Conservation (phyloP, 2,797 vertebrate species). For the Periparus ater region DNA sequence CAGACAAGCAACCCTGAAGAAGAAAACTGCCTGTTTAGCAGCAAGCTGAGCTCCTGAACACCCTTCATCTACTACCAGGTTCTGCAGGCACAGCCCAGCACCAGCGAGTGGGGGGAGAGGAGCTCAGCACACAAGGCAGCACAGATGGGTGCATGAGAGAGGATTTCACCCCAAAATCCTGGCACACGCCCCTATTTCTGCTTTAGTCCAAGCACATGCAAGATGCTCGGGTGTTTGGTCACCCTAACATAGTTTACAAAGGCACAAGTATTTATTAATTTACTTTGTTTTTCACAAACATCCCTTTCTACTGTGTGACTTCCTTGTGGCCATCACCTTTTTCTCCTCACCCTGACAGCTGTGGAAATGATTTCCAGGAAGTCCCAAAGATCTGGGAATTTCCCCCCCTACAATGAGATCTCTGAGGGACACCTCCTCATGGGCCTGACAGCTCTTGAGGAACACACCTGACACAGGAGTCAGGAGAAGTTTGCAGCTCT, state of each 20-base stretch:
- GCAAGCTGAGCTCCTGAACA: neutral
- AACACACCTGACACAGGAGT: neutral
- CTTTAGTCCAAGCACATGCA: rapidly evolving
- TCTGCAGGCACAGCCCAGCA: neutral
- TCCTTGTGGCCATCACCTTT: neutral
- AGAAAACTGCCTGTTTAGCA: neutral
- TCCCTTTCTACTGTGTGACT: neutral
- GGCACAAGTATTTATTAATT: neutral
- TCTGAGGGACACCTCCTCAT: neutral
- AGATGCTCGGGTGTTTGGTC: neutral
- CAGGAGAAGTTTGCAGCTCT: rapidly evolving
- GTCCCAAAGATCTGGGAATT: neutral
- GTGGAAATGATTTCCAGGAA: neutral
- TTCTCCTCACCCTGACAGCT: neutral
- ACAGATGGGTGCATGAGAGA: rapidly evolving
- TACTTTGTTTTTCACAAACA: neutral
- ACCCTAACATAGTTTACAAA: rapidly evolving
- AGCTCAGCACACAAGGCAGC: neutral
- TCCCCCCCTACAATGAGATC: rapidly evolving
- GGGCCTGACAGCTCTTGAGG: neutral
- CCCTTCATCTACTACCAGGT: neutral
- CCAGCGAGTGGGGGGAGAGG: neutral
- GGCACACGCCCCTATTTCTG: neutral
- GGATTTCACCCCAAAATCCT: neutral
- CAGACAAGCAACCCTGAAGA: constrained; percentile 51